Conservation (phyloP, 2,888 invertebrate genomes). For the Gari tellinella region DNA sequence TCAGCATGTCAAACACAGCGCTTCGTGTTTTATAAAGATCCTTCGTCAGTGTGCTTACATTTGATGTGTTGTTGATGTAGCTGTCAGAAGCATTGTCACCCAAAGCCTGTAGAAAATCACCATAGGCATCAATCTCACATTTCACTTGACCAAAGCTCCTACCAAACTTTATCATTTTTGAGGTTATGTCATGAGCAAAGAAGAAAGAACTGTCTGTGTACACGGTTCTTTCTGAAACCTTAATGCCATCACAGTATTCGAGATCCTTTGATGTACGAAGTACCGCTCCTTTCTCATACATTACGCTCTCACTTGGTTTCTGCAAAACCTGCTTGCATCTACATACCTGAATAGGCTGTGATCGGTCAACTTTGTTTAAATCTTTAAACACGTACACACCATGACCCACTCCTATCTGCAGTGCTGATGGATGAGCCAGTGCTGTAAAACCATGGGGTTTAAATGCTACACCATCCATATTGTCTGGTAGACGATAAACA, state of each 20-base stretch:
- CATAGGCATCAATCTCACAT: constrained; percentile 85
- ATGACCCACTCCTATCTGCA: constrained; percentile 84
- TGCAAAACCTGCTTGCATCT: constrained; percentile 84
- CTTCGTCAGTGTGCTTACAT: constrained; percentile 74
- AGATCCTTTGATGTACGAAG: constrained; percentile 57
- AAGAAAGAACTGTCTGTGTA: constrained; percentile 85
- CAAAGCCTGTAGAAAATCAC: constrained; percentile 85
- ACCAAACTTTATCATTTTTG: constrained; percentile 80
- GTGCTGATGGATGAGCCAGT: constrained; percentile 85
- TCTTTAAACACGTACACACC: constrained; percentile 85
- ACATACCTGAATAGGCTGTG: constrained; percentile 66
- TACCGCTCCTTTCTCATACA: constrained; percentile 83
- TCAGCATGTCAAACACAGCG: constrained; percentile 78
- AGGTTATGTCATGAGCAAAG: constrained; percentile 82
- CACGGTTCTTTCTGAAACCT: constrained; percentile 71
- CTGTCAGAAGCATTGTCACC: constrained; percentile 78
- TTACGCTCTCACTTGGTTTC: constrained; percentile 83
- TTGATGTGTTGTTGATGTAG: constrained; percentile 78
- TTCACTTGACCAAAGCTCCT: constrained; percentile 75
- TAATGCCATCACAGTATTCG: constrained; percentile 65
- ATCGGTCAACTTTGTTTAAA: constrained; percentile 60
- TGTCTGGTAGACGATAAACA: constrained; percentile 76
- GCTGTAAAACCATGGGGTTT: constrained; percentile 83
- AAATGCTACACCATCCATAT: constrained; percentile 68
- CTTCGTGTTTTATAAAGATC: constrained; percentile 75